These are phyloP conservation scores for Lanistes nyassanus DNA, from an alignment of 1,140 invertebrate species.

Conservation along the genomic window DNA sequence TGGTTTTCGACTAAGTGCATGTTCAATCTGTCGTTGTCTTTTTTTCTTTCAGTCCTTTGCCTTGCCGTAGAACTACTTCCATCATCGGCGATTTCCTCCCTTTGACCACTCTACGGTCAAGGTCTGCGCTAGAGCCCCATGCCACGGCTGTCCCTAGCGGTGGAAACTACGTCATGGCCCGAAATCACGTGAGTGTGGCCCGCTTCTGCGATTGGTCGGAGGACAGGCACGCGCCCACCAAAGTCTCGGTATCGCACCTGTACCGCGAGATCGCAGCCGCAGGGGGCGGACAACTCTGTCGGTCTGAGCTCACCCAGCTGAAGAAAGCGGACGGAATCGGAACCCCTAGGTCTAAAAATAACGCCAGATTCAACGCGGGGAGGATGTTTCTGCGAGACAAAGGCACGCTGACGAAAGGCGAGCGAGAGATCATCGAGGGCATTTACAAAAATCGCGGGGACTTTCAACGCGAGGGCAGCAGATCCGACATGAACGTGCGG, in stretches of 20 bases:
- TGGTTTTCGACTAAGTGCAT: too few relatives aligned
- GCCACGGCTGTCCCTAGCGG: constrained; percentile 14
- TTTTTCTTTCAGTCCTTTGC: constrained; percentile 36
- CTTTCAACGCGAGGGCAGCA: constrained; percentile 6
- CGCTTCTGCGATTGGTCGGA: constrained; percentile 58
- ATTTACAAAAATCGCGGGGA: constrained; percentile 58
- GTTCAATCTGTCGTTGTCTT: neutral
- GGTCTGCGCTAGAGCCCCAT: constrained; percentile 34
- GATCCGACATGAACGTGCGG: constrained; percentile 33
- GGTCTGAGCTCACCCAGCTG: constrained; percentile 12
- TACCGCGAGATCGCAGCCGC: constrained; percentile 50
- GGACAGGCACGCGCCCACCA: constrained; percentile 42
- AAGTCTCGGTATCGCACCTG: constrained; percentile 46
- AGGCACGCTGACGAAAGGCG: constrained; percentile 56
- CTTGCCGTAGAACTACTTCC: constrained; percentile 36
- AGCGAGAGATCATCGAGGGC: constrained; percentile 59
- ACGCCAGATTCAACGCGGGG: constrained; percentile 33
- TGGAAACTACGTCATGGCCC: constrained; percentile 23
- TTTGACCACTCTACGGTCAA: constrained; percentile 39
- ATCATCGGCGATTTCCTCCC: constrained; percentile 34
- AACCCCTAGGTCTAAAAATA: neutral
- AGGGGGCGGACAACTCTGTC: constrained; percentile 16
- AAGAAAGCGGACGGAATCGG: constrained; percentile 21
- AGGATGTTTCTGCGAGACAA: constrained; percentile 58
- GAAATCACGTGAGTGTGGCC: constrained; percentile 44